Evolutionary conservation across 2,113 vertebrate species (phyloP), one percentile per base, ranked within the genome.

Genomic region (Alces alces): DNA sequence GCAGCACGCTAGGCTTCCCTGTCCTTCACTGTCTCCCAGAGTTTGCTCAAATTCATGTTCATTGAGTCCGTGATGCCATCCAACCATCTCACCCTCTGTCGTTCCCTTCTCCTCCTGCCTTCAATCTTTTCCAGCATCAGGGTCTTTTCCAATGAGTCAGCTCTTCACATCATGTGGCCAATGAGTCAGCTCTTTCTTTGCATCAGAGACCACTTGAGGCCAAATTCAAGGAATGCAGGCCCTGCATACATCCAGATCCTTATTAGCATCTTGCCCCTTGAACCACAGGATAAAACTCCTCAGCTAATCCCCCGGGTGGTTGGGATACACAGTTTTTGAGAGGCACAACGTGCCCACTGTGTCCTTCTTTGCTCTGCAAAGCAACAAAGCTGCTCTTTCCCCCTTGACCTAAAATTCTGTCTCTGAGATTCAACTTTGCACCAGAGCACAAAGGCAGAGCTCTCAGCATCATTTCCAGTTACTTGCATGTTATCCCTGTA

Each of bases 401-500:
- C 8, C 50, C 47, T n/a, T 80, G 17, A n/a, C 78, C 15, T 50
- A 52, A n/a, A 80, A 7, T 15, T n/a, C 47, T 33, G 45, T 33
- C 78, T n/a, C 30, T 12, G 47, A 33, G 45, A 52, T 13, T 52
- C 47, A 33, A 33, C 0, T 52, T 11, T 4, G 30, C 16, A 21
- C 47, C 5, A 15, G 30, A 12, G 30, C 78, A 80, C 47, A 7
- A 0, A 80, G 47, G 47, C 78, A 52, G 47, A 33, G 45, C 47
- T 52, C 33, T 52, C 47, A 2, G 47, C 16, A 7, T 52, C 28
- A 33, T 12, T 33, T 19, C 39, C 15, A 50, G 17, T 12, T 0
- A 14, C 7, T 2, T 27, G 3, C 7, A 3, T 2, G 12, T 5
- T 43, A 6, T 43, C 5, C 28, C 23, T 39, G n/a, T 45, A 5